These are phyloP conservation scores for Rotaria macrura DNA, from an alignment of 2,888 invertebrate species.

Conservation along the genomic window DNA sequence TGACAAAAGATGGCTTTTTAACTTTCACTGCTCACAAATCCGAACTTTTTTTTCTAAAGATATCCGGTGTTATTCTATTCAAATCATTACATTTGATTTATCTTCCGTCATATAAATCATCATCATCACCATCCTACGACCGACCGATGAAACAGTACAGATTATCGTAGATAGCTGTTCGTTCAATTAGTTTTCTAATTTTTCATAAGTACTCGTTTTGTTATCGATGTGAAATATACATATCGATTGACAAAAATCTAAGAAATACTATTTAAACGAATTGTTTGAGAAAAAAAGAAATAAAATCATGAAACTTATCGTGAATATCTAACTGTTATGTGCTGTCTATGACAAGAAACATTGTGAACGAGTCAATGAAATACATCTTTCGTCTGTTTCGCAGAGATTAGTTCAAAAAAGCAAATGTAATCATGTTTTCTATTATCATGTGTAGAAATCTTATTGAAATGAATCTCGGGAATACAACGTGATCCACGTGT, in stretches of 20 bases:
- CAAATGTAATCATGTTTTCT: neutral
- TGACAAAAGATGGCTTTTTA: neutral
- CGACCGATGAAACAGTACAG: neutral
- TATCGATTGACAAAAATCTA: no score
- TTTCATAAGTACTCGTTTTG: no score
- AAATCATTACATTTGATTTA: neutral
- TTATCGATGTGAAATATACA: no score
- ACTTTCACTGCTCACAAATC: neutral
- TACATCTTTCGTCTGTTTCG: neutral
- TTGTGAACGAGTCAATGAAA: no score
- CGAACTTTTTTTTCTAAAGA: neutral
- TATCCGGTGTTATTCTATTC: neutral
- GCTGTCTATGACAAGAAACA: no score
- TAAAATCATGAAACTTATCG: no score
- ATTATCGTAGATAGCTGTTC: neutral
- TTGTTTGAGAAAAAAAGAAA: no score
- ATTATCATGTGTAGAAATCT: neutral
- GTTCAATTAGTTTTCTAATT: neutral
- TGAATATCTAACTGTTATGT: no score
- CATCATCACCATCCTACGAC: no score
- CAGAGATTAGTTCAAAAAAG: neutral
- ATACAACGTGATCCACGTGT: no score
- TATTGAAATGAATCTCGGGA: neutral
- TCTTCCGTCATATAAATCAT: neutral
- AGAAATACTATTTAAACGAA: no score